A percentile compares a stretch with the other conserved stretches of the same genome.
Evolutionary conservation across 1,140 invertebrate genomes (phyloP).

Genomic region (Ceratitis capitata): DNA sequence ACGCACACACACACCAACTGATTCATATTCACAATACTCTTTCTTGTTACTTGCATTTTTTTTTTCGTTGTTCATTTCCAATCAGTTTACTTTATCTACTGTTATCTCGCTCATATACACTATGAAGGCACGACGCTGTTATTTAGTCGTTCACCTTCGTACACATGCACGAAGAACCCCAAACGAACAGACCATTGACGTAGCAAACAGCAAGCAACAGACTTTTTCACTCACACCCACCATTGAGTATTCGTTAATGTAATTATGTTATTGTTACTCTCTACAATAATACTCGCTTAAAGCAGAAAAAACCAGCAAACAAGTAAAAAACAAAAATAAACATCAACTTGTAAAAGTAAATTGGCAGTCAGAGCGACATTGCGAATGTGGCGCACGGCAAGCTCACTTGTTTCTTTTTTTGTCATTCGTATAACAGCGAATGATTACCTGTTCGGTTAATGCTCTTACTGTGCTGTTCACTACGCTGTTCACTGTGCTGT

Average conservation of each 20-base stretch:
- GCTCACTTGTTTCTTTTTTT: neutral
- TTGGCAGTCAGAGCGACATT: no score
- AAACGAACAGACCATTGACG: neutral
- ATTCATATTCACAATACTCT: neutral
- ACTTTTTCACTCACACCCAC: constrained; percentile 47
- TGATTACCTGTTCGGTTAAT: neutral
- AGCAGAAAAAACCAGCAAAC: neutral
- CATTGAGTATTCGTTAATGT: constrained; percentile 27
- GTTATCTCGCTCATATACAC: neutral
- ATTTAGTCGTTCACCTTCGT: neutral
- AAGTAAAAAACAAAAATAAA: neutral
- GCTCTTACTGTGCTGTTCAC: neutral
- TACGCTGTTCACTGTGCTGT: neutral
- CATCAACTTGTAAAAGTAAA: no score
- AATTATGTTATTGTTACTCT: constrained; percentile 2
- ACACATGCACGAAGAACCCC: neutral
- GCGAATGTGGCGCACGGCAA: neutral
- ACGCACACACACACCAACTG: neutral
- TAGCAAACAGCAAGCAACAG: neutral
- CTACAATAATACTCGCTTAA: constrained; percentile 14
- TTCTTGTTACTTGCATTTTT: neutral
- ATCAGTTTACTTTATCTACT: no score
- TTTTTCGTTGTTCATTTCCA: neutral
- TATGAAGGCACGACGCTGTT: neutral
- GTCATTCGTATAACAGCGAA: neutral